Conservation (phyloP, 2,113 vertebrate species). For the Lagenorhynchus albirostris region DNA sequence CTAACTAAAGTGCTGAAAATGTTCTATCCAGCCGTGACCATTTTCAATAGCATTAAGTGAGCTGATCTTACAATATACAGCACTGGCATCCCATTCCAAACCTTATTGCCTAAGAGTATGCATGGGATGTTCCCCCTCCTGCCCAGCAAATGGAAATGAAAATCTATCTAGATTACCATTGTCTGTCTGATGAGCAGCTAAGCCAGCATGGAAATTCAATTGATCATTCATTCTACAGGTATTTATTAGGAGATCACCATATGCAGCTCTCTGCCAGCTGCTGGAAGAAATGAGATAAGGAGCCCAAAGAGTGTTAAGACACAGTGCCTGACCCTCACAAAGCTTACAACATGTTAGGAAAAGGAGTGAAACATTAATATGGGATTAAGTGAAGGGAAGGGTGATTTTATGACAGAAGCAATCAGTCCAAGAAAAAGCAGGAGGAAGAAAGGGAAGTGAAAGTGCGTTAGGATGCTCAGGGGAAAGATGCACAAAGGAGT, state of each 20-base stretch:
- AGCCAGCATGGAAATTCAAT: not conserved
- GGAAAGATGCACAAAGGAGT: not conserved
- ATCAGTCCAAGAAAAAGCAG: not conserved
- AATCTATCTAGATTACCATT: not conserved
- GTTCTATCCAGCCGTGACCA: not conserved
- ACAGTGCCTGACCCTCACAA: not conserved
- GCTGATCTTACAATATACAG: not conserved
- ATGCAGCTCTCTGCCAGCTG: not conserved
- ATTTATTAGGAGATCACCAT: not conserved
- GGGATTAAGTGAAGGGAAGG: not conserved
- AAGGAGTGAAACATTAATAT: not conserved
- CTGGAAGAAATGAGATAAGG: not conserved
- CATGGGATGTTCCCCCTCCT: not conserved
- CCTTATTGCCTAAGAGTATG: not conserved
- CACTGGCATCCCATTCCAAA: not conserved
- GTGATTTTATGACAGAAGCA: not conserved
- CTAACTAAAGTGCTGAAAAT: not conserved
- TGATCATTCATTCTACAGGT: not conserved
- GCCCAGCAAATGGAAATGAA: not conserved
- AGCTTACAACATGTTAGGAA: conserved; percentile 2
- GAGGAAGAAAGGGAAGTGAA: not conserved
- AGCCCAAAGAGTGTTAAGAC: conserved; percentile 19
- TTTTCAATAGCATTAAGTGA: not conserved
- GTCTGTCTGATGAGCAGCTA: not conserved
- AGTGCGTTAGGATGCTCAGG: not conserved